These are phyloP conservation scores for Greenwoodochromis staneri DNA, from an alignment of 2,113 vertebrate genomes.

Conservation along the genomic window DNA sequence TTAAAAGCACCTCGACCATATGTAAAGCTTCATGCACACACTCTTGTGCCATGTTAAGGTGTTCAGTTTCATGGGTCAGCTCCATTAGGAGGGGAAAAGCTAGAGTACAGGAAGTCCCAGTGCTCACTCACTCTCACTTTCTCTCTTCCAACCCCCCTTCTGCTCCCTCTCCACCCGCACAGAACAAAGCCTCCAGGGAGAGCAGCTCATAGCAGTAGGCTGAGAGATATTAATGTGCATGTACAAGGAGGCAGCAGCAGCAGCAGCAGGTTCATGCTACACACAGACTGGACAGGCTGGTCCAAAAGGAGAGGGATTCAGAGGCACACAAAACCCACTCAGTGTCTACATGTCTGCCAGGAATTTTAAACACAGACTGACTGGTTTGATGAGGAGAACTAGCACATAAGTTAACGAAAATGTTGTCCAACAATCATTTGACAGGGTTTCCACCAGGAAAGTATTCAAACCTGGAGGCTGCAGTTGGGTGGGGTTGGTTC, in stretches of 20 bases:
- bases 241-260: background rate
- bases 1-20: background rate
- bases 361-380: background rate
- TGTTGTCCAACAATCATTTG: background rate
- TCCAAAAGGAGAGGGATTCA: background rate
- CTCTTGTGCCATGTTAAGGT: slow-evolving; percentile 27
- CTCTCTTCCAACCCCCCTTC: background rate
- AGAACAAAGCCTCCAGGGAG: slow-evolving; percentile 8
- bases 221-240: slow-evolving; percentile 59
- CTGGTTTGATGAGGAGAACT: background rate
- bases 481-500: background rate
- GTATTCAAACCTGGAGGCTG: background rate
- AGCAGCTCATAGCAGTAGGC: slow-evolving; percentile 52
- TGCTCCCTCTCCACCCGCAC: slow-evolving; percentile 3
- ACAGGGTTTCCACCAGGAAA: background rate
- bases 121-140: slow-evolving; percentile 13
- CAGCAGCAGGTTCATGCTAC: background rate
- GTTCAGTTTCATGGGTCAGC: slow-evolving; percentile 63
- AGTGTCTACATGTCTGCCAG: background rate
- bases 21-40: background rate
- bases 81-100: slow-evolving; percentile 62
- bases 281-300: background rate
- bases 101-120: slow-evolving; percentile 51
- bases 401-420: background rate
- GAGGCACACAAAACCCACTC: background rate